These are phyloP conservation scores for Calyptomena viridis DNA, from an alignment of 2,113 vertebrate genomes.

Conservation along the genomic window DNA sequence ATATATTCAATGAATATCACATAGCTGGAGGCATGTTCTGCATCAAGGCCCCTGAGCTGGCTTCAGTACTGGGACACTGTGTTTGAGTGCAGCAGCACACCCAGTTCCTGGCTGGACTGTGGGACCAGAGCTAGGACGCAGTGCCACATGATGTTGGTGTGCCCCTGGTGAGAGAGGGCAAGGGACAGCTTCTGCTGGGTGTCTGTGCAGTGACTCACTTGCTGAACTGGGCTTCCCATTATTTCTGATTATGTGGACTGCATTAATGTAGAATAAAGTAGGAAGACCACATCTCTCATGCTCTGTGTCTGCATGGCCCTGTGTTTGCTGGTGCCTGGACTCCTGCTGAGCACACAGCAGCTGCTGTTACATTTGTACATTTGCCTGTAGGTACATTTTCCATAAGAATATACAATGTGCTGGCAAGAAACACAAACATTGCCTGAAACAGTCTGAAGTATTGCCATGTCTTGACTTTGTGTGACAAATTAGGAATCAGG, in stretches of 20 bases:
- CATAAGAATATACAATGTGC: neutral
- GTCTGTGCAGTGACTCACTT: neutral
- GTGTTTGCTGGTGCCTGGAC: neutral
- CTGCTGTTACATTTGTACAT: neutral
- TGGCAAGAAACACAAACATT: neutral
- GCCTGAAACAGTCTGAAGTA: neutral
- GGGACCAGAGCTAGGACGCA: neutral
- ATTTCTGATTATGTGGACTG: neutral
- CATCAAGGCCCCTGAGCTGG: neutral
- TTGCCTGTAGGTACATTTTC: neutral
- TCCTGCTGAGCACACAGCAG: neutral
- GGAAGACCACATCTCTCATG: neutral
- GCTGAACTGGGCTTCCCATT: neutral
- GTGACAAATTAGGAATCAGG: neutral
- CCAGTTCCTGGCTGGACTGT: accelerated
- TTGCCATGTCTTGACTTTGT: neutral
- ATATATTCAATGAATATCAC: neutral
- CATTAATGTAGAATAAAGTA: neutral
- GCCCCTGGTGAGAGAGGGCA: neutral
- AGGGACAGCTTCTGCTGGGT: neutral
- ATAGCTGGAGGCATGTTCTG: neutral
- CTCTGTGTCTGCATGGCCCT: neutral
- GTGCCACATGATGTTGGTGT: accelerated
- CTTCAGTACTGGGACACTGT: accelerated
- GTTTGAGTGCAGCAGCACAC: neutral